Percentiles rank a stretch among this genome's conserved stretches.
Conservation (phyloP, 2,113 vertebrate genomes). For the Guaruba guarouba region DNA sequence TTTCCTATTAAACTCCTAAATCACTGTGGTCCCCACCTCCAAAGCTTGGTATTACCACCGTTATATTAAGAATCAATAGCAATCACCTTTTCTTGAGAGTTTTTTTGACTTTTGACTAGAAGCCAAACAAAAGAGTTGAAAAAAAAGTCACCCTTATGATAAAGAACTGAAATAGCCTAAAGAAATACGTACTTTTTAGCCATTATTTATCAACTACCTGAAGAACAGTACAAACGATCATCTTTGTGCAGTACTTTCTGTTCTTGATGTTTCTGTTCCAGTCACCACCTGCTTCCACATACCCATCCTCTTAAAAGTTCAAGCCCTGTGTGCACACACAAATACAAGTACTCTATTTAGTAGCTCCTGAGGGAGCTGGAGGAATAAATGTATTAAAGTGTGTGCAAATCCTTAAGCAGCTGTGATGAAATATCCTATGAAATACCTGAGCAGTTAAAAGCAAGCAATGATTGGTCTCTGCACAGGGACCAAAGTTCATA, state of each 20-base stretch:
- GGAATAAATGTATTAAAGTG: neutral
- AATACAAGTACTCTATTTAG: neutral
- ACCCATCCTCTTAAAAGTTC: no score
- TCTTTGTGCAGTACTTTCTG: neutral
- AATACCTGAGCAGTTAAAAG: neutral
- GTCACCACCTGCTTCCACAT: no score
- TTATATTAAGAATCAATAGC: neutral
- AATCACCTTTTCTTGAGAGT: rapidly evolving
- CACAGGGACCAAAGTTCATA: neutral
- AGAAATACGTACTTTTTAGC: neutral
- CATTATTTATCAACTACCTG: neutral
- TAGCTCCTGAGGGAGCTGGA: neutral
- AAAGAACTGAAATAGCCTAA: neutral
- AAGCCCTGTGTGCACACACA: neutral
- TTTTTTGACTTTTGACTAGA: neutral
- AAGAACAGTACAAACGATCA: neutral
- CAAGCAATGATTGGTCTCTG: neutral
- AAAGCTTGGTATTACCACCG: neutral
- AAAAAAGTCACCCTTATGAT: neutral
- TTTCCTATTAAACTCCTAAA: neutral
- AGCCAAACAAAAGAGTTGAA: neutral
- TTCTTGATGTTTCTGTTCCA: no score
- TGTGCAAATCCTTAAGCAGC: neutral
- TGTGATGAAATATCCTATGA: neutral
- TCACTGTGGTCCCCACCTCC: neutral